phyloP scores from a whole-genome alignment of 2,113 vertebrate genomes.

The Ophiodon elongatus region DNA sequence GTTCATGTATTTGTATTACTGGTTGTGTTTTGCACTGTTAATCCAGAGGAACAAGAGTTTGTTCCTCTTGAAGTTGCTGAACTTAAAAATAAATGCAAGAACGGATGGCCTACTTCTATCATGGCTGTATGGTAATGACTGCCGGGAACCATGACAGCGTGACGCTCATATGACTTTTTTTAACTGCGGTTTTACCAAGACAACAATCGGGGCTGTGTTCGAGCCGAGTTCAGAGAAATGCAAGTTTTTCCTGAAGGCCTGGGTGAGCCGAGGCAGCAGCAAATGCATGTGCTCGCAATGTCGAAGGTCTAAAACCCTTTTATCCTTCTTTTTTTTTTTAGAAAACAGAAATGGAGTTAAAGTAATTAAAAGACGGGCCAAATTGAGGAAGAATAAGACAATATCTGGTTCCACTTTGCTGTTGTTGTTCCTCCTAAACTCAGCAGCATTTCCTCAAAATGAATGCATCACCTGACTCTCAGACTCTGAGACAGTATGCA shows the following conservation, averaged over 20 bases:
- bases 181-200: background rate
- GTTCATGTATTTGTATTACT: background rate
- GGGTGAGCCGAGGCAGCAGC: background rate
- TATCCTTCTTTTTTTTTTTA: background rate
- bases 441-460: background rate
- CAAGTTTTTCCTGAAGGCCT: background rate
- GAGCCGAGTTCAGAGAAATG: background rate
- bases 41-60: background rate
- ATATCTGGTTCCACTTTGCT: conserved; percentile 10
- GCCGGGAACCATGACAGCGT: conserved; percentile 1
- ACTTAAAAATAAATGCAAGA: background rate
- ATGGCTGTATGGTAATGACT: background rate
- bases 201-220: conserved; percentile 38
- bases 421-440: background rate
- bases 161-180: conserved; percentile 40
- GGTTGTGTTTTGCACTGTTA: background rate
- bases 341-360: too few relatives aligned
- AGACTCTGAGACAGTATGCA: background rate
- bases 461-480: background rate
- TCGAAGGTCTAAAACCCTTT: background rate
- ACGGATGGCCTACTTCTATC: background rate
- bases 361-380: too few relatives aligned
- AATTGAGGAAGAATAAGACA: background rate
- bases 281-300: background rate
- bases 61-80: background rate